Evolutionary conservation across 2,113 vertebrate species (phyloP).

Genomic region (Cardinalis cardinalis): DNA sequence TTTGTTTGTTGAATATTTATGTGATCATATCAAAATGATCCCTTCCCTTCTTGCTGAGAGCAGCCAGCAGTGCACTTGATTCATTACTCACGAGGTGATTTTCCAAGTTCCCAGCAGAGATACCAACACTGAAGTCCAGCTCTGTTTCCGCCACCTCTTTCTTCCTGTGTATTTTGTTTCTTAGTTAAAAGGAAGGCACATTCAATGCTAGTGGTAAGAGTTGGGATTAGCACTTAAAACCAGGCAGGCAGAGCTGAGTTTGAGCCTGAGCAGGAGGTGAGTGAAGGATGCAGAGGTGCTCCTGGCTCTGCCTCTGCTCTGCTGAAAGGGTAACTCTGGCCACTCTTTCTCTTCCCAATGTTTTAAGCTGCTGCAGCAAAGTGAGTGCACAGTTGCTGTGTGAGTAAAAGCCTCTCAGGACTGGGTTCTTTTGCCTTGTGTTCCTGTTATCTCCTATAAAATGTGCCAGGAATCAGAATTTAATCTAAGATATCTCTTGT

Average conservation of each 20-base stretch:
- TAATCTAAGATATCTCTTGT: background rate
- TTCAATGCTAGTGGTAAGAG: background rate
- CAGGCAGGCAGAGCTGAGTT: background rate
- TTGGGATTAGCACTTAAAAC: background rate
- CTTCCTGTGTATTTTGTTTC: background rate
- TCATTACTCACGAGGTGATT: background rate
- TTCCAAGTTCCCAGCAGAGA: background rate
- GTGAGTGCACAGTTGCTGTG: background rate
- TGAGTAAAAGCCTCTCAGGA: background rate
- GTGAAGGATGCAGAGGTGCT: accelerated
- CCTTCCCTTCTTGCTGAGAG: background rate
- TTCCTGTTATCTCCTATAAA: background rate
- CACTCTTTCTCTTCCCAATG: background rate
- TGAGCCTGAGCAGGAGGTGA: background rate
- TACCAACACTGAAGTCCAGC: background rate
- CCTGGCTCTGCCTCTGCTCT: background rate
- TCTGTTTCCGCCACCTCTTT: background rate
- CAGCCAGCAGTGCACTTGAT: background rate
- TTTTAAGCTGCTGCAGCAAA: background rate
- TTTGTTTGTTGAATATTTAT: background rate
- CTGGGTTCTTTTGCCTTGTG: background rate
- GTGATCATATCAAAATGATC: background rate
- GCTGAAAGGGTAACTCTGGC: background rate
- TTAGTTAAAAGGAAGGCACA: background rate
- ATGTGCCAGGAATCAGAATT: background rate